A percentile compares a stretch with the other conserved stretches of the same genome.
Conservation (phyloP, 2,113 vertebrate species). For the Mystacornis crossleyi region DNA sequence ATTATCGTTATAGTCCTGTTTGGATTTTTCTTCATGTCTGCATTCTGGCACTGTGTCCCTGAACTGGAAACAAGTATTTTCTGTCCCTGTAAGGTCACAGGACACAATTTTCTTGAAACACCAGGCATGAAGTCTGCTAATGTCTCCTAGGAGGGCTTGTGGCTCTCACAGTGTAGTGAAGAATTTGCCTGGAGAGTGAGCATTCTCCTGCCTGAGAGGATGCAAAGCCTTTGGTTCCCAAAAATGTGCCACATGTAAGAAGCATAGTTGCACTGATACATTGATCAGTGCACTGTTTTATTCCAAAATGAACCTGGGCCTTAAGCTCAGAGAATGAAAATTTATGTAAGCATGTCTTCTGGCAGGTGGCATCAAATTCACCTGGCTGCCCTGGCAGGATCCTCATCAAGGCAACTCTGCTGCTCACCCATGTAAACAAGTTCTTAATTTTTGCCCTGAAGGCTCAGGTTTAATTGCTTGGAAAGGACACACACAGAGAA, state of each 20-base stretch:
- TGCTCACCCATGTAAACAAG: neutral
- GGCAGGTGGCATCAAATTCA: neutral
- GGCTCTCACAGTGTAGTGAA: neutral
- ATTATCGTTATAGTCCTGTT: fast-evolving
- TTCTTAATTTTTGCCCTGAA: neutral
- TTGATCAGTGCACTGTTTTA: neutral
- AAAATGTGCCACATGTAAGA: neutral
- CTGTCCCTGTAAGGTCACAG: neutral
- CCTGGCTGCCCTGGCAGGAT: neutral
- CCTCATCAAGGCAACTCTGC: neutral
- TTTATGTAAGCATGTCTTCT: neutral
- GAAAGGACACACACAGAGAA: neutral
- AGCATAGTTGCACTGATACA: neutral
- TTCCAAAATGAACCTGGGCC: neutral
- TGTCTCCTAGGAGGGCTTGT: neutral
- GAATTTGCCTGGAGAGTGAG: neutral
- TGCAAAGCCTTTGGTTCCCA: neutral
- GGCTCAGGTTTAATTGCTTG: neutral
- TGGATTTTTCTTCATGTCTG: neutral
- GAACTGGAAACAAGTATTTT: neutral
- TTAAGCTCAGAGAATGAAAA: neutral
- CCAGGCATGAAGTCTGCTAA: neutral
- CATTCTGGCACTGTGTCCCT: neutral
- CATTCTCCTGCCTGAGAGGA: neutral
- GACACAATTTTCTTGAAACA: neutral